phyloP scores from a whole-genome alignment of 2,888 invertebrate species.

The Eurytoma californica region DNA sequence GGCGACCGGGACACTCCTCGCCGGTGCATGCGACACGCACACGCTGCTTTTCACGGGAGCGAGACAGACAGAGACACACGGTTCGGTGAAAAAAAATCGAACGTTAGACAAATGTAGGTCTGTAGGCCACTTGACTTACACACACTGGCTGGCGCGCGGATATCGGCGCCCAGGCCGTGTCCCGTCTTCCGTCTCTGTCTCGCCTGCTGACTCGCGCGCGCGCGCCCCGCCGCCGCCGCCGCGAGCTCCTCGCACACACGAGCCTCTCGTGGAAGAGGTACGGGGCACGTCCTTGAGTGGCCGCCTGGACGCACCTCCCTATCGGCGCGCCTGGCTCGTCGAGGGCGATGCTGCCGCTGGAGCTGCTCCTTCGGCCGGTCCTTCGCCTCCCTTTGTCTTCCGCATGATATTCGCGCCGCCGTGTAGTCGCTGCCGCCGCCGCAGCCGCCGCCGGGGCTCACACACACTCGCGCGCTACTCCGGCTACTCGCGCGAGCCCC shows the following conservation, averaged over 20 bases:
- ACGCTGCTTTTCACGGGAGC: neutral
- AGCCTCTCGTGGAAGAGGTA: no score
- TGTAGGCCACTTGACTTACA: constrained; percentile 89
- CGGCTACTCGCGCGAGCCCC: constrained; percentile 3
- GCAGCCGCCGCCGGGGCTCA: constrained; percentile 26
- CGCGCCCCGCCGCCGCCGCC: neutral
- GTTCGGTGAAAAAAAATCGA: constrained; percentile 76
- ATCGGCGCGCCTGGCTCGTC: constrained; percentile 1
- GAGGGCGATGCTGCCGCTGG: constrained; percentile 11
- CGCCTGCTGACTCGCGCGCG: constrained; percentile 2
- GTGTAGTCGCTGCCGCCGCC: constrained; percentile 26
- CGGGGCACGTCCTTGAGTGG: no score
- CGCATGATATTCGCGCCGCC: constrained; percentile 36
- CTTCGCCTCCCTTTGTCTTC: constrained; percentile 42
- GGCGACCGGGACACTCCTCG: neutral
- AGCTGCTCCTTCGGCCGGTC: constrained; percentile 5
- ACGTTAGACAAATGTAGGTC: constrained; percentile 88
- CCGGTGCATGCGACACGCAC: constrained; percentile 10
- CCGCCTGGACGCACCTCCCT: neutral
- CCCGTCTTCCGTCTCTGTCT: neutral
- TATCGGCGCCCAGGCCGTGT: constrained; percentile 11
- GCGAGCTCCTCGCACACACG: neutral
- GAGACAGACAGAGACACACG: constrained; percentile 20
- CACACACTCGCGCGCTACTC: constrained; percentile 1
- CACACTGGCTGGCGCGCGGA: constrained; percentile 37